phyloP scores from a whole-genome alignment of 2,113 vertebrate species.

The Gadus macrocephalus region DNA sequence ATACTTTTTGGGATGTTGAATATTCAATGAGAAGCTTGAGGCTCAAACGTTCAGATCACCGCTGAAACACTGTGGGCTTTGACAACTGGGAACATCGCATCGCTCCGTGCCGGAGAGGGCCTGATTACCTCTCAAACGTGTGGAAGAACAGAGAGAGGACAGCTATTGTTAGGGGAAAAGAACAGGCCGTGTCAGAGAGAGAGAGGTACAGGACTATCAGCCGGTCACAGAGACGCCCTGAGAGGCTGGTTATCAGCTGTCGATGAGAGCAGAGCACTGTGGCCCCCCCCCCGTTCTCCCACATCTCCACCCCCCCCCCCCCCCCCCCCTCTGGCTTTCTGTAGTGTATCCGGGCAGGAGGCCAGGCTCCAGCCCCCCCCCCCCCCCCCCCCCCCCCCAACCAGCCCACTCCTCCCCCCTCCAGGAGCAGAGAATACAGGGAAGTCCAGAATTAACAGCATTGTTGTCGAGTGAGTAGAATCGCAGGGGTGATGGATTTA shows the following conservation, averaged over 20 bases:
- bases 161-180: no score
- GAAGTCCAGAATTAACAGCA: constrained; percentile 63
- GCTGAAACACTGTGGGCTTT: no score
- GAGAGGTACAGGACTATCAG: constrained; percentile 8
- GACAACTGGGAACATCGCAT: no score
- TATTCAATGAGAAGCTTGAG: no score
- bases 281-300: constrained; percentile 41
- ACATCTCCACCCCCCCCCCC: constrained; percentile 38
- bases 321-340: constrained; percentile 17
- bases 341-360: constrained; percentile 32
- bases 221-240: constrained; percentile 20
- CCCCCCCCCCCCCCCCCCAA: neutral
- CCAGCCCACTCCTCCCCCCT: constrained; percentile 4
- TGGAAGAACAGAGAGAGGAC: no score
- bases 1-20: no score
- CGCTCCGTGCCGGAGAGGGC: no score
- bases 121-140: no score
- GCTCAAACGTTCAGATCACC: no score
- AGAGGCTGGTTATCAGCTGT: constrained; percentile 47
- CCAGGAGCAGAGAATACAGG: constrained; percentile 49
- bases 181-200: neutral
- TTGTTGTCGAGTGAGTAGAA: constrained; percentile 45
- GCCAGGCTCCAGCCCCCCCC: constrained; percentile 23
- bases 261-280: constrained; percentile 37
- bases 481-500: constrained; percentile 53